These are phyloP conservation scores for Sphinx pinastri DNA, from an alignment of 2,888 invertebrate genomes.

Conservation along the genomic window DNA sequence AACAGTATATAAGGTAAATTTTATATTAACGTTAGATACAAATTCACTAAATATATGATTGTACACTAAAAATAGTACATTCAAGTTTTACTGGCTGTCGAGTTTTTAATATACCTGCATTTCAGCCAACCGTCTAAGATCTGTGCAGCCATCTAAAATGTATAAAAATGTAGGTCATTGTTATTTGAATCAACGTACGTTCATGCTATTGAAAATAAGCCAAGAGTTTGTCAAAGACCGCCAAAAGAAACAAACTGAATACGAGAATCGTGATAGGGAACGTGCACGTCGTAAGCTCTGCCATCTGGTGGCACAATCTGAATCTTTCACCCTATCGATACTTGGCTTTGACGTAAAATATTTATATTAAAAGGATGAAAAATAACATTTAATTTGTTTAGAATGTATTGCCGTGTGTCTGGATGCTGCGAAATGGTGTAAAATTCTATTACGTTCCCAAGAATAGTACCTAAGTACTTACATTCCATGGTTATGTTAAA, in stretches of 20 bases:
- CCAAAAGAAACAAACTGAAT: constrained; percentile 54
- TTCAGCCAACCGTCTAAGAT: constrained; percentile 34
- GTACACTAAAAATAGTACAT: not conserved
- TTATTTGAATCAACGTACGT: constrained; percentile 4
- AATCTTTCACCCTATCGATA: too few species aligned
- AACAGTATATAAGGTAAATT: too few species aligned
- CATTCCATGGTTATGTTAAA: too few species aligned
- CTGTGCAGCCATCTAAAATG: constrained; percentile 9
- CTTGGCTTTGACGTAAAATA: too few species aligned
- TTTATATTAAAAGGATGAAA: too few species aligned
- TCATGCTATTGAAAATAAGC: constrained; percentile 58
- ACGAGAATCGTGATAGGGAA: not conserved
- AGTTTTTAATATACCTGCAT: not conserved
- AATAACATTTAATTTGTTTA: too few species aligned
- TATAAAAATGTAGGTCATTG: constrained; percentile 7
- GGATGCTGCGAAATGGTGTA: too few species aligned
- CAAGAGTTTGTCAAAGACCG: constrained; percentile 50
- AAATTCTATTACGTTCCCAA: too few species aligned
- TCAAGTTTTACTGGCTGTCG: not conserved
- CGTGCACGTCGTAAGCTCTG: too few species aligned
- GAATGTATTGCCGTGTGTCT: too few species aligned
- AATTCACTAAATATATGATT: not conserved
- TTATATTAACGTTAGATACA: not conserved
- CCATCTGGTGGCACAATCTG: too few species aligned
- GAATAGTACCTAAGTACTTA: too few species aligned